Conservation (phyloP, 2,797 vertebrate species). For the Neosilurus mollespiculum region DNA sequence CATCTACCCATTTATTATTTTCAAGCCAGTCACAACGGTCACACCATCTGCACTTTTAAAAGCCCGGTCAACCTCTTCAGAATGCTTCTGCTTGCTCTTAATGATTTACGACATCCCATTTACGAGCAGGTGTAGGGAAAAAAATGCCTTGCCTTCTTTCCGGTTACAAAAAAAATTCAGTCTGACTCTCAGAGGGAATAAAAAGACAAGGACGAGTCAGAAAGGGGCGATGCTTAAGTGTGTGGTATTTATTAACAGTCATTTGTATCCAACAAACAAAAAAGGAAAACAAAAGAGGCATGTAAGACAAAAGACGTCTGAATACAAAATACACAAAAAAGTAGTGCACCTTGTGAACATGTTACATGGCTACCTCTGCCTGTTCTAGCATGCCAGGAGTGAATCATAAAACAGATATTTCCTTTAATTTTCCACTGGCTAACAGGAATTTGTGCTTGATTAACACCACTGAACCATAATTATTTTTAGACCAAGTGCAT, state of each 20-base stretch:
- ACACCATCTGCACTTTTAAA: neutral
- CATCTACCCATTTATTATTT: neutral
- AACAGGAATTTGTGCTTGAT: neutral
- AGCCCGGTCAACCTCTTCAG: neutral
- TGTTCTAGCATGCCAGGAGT: neutral
- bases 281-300: neutral
- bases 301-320: neutral
- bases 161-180: neutral
- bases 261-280: neutral
- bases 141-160: neutral
- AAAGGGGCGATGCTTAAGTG: neutral
- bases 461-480: neutral
- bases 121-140: too few species aligned
- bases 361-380: neutral
- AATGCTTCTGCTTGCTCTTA: neutral
- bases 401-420: neutral
- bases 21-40: neutral
- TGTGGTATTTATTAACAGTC: neutral
- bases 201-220: neutral
- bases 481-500: neutral
- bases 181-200: too few species aligned
- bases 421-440: neutral
- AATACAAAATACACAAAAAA: neutral
- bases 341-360: neutral
- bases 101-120: neutral